Evolutionary conservation across 30 jellyfish, hydroid and myxozoan genomes (phyloP).

Genomic region (Aurelia coerulea): DNA sequence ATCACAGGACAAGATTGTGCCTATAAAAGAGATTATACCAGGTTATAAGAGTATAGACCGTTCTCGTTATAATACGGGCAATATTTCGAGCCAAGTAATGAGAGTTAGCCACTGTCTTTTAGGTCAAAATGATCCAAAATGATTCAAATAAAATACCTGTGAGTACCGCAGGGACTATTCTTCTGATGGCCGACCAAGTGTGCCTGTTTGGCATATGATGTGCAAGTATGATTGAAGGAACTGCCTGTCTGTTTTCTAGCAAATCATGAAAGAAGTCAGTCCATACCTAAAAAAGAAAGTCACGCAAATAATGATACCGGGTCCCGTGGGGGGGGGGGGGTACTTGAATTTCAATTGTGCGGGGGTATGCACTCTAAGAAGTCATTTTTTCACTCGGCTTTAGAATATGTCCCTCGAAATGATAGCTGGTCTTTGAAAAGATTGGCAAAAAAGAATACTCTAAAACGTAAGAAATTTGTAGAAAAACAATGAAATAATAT

Average conservation of each 20-base stretch:
- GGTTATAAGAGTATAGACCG: background rate
- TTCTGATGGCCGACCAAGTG: slow-evolving; percentile 74
- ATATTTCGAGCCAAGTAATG: background rate
- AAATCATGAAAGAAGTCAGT: slow-evolving; percentile 54
- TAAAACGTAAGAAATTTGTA: no score
- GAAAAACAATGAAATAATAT: no score
- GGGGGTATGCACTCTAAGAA: no score
- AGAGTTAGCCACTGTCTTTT: no score
- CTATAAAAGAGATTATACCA: slow-evolving; percentile 7
- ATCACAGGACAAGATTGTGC: slow-evolving; percentile 68
- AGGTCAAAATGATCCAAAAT: no score
- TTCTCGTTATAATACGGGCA: background rate
- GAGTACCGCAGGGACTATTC: slow-evolving; percentile 56
- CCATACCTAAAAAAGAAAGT: slow-evolving; percentile 65
- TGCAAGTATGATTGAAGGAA: slow-evolving; percentile 79
- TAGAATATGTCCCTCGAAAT: no score
- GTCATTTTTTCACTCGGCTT: no score
- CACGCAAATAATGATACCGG: background rate
- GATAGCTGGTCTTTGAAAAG: no score
- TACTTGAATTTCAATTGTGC: no score
- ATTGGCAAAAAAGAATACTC: no score
- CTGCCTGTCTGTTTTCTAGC: slow-evolving; percentile 35
- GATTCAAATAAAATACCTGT: slow-evolving; percentile 37
- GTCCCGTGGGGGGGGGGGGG: no score
- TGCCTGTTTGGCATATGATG: slow-evolving; percentile 76